Conservation (phyloP, 2,888 invertebrate genomes). For the Chrysopilus asiliformis region DNA sequence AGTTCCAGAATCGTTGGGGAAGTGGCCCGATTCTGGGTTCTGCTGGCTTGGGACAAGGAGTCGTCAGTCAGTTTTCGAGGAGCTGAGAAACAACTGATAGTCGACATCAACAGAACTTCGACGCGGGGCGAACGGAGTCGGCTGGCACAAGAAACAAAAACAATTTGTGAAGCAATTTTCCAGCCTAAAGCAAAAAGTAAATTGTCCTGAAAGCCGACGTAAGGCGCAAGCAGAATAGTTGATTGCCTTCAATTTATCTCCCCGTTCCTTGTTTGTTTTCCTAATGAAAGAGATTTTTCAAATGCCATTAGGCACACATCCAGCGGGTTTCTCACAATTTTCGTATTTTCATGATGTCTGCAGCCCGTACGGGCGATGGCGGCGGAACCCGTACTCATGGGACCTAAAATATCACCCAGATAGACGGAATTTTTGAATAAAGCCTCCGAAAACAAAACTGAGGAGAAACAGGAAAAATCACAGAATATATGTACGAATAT, state of each 20-base stretch:
- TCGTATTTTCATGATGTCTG: too few relatives aligned
- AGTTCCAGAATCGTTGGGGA: background rate
- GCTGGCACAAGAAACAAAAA: slow-evolving; percentile 9
- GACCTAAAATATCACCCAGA: too few relatives aligned
- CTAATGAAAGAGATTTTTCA: slow-evolving; percentile 14
- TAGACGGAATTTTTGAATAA: too few relatives aligned
- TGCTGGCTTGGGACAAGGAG: background rate
- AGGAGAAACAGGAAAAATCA: too few relatives aligned
- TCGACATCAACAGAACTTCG: too few relatives aligned
- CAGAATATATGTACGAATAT: too few relatives aligned
- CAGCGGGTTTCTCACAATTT: slow-evolving; percentile 7
- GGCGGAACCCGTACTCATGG: too few relatives aligned
- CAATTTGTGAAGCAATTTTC: slow-evolving; percentile 14
- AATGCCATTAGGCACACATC: slow-evolving; percentile 13
- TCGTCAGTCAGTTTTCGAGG: background rate
- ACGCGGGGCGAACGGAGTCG: background rate
- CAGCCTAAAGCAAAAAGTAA: slow-evolving; percentile 13
- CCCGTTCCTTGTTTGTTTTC: slow-evolving; percentile 14
- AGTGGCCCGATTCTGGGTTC: background rate
- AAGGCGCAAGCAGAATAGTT: slow-evolving; percentile 14
- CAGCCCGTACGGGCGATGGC: too few relatives aligned
- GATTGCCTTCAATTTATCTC: slow-evolving; percentile 15
- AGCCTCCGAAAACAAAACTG: too few relatives aligned
- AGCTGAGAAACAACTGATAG: background rate
- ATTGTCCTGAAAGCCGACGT: slow-evolving; percentile 15